Percentiles rank a stretch among this genome's conserved stretches.
phyloP scores from a whole-genome alignment of 2,888 invertebrate genomes.

The Arrhopalites spinosus region DNA sequence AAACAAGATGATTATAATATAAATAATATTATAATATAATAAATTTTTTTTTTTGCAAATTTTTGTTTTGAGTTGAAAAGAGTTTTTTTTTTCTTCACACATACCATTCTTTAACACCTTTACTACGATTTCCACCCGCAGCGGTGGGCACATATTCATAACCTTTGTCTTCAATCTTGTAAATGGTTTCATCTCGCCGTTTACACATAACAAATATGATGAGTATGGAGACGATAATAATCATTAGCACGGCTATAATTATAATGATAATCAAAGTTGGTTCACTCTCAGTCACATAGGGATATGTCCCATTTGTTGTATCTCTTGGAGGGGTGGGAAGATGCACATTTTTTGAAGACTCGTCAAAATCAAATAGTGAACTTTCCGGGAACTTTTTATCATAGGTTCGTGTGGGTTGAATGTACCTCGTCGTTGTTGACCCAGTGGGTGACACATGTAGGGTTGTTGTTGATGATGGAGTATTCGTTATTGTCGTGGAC shows the following conservation, averaged over 20 bases:
- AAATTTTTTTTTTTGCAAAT: no score
- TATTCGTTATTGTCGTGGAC: conserved; percentile 53
- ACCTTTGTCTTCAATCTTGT: conserved; percentile 75
- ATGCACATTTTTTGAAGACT: conserved; percentile 55
- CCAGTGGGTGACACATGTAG: conserved; percentile 46
- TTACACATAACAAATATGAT: conserved; percentile 82
- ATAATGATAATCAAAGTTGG: conserved; percentile 83
- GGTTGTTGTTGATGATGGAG: conserved; percentile 40
- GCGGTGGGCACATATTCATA: conserved; percentile 75
- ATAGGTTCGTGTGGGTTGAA: conserved; percentile 47
- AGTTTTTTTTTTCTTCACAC: no score
- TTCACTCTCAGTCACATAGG: conserved; percentile 72
- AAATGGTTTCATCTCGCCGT: conserved; percentile 82
- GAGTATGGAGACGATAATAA: conserved; percentile 68
- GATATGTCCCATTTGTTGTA: conserved; percentile 47
- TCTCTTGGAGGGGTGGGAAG: conserved; percentile 57
- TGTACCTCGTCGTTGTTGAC: conserved; percentile 56
- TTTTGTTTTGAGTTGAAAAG: no score
- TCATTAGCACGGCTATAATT: conserved; percentile 82
- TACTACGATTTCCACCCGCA: conserved; percentile 64
- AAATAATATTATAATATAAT: not conserved
- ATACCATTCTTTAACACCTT: conserved; percentile 89
- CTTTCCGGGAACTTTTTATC: conserved; percentile 24
- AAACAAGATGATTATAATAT: not conserved
- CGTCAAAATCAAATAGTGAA: conserved; percentile 55